Evolutionary conservation across 2,888 invertebrate genomes (phyloP).

Genomic region (Pardosa pseudoannulata): DNA sequence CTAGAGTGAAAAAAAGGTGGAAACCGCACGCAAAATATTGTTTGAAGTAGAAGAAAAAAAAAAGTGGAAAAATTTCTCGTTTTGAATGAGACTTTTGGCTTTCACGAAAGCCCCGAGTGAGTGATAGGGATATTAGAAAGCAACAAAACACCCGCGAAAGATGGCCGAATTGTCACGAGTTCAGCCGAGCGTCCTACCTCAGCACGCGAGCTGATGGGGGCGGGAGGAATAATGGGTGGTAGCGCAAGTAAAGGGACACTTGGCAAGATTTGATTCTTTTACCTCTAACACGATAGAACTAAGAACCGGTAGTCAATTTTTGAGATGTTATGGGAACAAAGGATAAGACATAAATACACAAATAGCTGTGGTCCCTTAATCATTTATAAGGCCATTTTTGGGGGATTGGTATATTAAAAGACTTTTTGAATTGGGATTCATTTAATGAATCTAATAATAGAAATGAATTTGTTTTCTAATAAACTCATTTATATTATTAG

Average conservation of each 20-base stretch:
- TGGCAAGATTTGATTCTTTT: no score
- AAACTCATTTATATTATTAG: no score
- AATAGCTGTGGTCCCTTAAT: slow-evolving; percentile 11
- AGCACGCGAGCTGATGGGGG: slow-evolving; percentile 37
- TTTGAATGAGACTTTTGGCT: slow-evolving; percentile 23
- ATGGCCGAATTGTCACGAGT: slow-evolving; percentile 41
- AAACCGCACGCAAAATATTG: slow-evolving; percentile 51
- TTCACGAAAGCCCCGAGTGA: slow-evolving; percentile 25
- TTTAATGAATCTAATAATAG: no score
- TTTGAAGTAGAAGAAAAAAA: slow-evolving; percentile 18
- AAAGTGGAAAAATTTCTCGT: slow-evolving; percentile 10
- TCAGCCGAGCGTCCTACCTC: slow-evolving; percentile 48
- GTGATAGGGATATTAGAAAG: slow-evolving; percentile 50
- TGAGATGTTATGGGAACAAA: no score
- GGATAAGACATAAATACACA: no score
- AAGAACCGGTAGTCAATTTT: no score
- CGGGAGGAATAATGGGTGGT: neutral
- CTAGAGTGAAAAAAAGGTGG: slow-evolving; percentile 7
- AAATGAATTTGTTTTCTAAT: no score
- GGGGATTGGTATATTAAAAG: no score
- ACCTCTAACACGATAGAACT: no score
- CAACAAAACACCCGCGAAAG: slow-evolving; percentile 25
- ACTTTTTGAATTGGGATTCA: no score
- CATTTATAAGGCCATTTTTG: no score
- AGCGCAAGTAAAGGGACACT: neutral